Evolutionary conservation across 2,888 invertebrate species (phyloP), one percentile per base, ranked within the genome.

Genomic region (Trachelus iudaicus): DNA sequence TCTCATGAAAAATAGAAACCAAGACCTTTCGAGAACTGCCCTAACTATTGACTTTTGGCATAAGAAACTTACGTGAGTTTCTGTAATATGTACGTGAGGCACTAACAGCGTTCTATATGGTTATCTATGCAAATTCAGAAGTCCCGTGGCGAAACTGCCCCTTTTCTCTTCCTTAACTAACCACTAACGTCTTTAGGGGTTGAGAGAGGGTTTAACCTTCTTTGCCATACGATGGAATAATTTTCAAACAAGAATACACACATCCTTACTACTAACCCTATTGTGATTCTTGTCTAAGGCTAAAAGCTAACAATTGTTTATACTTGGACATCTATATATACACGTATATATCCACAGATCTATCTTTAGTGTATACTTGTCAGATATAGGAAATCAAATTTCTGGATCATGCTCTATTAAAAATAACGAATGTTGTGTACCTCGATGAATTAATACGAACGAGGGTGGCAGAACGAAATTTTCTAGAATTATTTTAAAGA

Each of bases 111-210:
- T 56, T 56, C 77, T 80, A 75, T 82, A 84, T 79, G 79, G 80
- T 85, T 87, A 87, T 87, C 85, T 87, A 87, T 87, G 87, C 86
- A 87, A 87, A 87, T 87, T 84, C 33, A 33, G 12, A 15, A 31
- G 31, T 34, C 71, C 71, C 31, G 12, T 71, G 33, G 71, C 31
- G 71, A 31, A 34, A 6, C 12, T 34, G 71, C 31, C 12, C 34
- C 71, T 31, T 33, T 71, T 69, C 40, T 40, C 69, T 71, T 71
- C 12, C 9, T 71, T 34, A 12, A 31, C 56, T 56, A 56, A 56
- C 56, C 56, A 56, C 56, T 9, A 56, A 56, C 56, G 56, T 56
- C 15, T 56, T 56, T 56, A 56, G 23, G 23, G 56, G 9, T 23
- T 56, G 56, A 56, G 23, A 56, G 56, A 56, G 23, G 56, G 9